Conservation (phyloP, 2,888 invertebrate species). For the Erebia aethiops region DNA sequence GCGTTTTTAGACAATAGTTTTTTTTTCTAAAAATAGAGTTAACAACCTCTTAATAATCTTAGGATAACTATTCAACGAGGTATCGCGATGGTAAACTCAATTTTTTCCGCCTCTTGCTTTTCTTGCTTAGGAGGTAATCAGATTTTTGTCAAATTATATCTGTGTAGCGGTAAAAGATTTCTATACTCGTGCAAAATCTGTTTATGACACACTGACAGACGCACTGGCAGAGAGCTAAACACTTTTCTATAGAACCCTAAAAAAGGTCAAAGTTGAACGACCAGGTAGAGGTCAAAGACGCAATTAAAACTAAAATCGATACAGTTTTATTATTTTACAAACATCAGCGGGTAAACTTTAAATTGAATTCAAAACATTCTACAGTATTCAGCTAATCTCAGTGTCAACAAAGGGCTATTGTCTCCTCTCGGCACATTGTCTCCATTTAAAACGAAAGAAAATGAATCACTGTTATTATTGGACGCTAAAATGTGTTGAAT, state of each 20-base stretch:
- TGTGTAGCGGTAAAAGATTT: no score
- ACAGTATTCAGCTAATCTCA: slow-evolving; percentile 81
- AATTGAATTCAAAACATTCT: slow-evolving; percentile 77
- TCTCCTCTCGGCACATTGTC: slow-evolving; percentile 77
- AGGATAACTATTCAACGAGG: no score
- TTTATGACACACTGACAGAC: no score
- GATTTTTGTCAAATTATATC: no score
- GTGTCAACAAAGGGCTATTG: slow-evolving; percentile 80
- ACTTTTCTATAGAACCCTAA: neutral
- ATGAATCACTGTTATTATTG: slow-evolving; percentile 81
- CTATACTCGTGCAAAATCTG: no score
- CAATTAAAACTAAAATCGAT: slow-evolving; percentile 36
- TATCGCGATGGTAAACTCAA: no score
- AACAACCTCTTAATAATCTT: no score
- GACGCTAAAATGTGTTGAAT: slow-evolving; percentile 76
- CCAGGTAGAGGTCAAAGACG: slow-evolving; percentile 5
- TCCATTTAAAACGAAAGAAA: slow-evolving; percentile 71
- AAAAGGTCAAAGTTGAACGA: slow-evolving; percentile 31
- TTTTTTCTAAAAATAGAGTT: no score
- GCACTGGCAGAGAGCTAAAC: no score
- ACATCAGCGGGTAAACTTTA: slow-evolving; percentile 75
- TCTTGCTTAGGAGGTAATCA: no score
- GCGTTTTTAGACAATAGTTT: no score
- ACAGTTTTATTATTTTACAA: slow-evolving; percentile 56
- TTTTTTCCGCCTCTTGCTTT: no score